These are phyloP conservation scores for Saturnia pavonia DNA, from an alignment of 2,888 invertebrate genomes.

Conservation along the genomic window DNA sequence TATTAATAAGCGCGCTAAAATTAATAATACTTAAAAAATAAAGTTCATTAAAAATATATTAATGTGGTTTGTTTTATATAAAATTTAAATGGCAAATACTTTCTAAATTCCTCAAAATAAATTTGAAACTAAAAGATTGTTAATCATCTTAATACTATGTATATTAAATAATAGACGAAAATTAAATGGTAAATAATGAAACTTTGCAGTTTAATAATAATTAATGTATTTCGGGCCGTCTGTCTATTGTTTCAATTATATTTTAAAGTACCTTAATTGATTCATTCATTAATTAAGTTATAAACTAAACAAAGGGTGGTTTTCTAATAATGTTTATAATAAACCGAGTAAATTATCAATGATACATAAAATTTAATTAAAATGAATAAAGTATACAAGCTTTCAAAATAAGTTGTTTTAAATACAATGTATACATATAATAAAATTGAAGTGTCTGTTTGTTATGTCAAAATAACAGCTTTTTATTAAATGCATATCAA, in stretches of 20 bases:
- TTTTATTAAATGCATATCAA: too few relatives aligned
- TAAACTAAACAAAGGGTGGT: neutral
- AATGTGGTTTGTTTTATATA: too few relatives aligned
- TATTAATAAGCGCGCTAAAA: too few relatives aligned
- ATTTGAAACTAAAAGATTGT: neutral
- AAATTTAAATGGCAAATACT: neutral
- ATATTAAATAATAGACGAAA: neutral
- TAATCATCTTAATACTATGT: neutral
- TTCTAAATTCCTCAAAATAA: neutral
- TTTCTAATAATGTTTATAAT: neutral
- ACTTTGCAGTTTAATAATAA: slow-evolving; percentile 2
- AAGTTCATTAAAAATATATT: too few relatives aligned
- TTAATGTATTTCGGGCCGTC: slow-evolving; percentile 6
- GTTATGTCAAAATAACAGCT: too few relatives aligned
- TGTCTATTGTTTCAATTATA: neutral
- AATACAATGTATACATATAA: neutral
- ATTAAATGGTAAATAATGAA: slow-evolving; percentile 1
- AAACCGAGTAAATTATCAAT: neutral
- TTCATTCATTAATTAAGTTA: slow-evolving; percentile 1
- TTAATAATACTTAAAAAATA: too few relatives aligned
- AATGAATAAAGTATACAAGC: neutral
- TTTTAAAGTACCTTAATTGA: neutral
- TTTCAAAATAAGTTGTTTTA: neutral
- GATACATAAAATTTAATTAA: neutral
- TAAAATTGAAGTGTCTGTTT: too few relatives aligned